These are phyloP conservation scores for Drosophila nr. perissopoda DNA, from an alignment of 2,888 invertebrate genomes.

Conservation along the genomic window DNA sequence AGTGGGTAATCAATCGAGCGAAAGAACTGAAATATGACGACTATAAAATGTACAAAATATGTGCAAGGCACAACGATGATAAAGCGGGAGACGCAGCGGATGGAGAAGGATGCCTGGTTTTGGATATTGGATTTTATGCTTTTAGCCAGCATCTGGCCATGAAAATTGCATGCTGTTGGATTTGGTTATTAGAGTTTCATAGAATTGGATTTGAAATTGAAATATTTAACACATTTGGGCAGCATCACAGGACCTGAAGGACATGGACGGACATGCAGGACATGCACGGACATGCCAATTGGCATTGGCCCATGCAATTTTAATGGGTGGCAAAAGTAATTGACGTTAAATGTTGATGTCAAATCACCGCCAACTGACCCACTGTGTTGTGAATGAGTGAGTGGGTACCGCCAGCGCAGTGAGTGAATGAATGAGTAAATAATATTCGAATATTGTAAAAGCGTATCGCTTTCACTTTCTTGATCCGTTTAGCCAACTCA, in stretches of 20 bases:
- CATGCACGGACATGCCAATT: background rate
- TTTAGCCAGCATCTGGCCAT: constrained; percentile 62
- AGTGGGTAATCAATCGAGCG: constrained; percentile 37
- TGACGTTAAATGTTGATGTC: constrained; percentile 36
- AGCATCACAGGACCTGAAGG: background rate
- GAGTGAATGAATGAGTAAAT: constrained; percentile 22
- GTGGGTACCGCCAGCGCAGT: no score
- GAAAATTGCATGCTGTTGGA: constrained; percentile 70
- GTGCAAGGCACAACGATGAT: constrained; percentile 14
- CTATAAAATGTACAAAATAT: constrained; percentile 52
- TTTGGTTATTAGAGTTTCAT: constrained; percentile 77
- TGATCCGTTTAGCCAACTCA: constrained; percentile 40
- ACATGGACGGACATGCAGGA: background rate
- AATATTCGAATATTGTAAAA: constrained; percentile 13
- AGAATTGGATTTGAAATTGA: constrained; percentile 76
- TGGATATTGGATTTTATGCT: constrained; percentile 32
- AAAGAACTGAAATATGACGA: constrained; percentile 21
- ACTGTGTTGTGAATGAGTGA: constrained; percentile 19
- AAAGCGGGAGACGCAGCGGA: no score
- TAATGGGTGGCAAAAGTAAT: constrained; percentile 43
- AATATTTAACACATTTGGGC: constrained; percentile 73
- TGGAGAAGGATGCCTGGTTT: constrained; percentile 1
- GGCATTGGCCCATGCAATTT: constrained; percentile 32
- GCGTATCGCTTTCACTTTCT: constrained; percentile 54
- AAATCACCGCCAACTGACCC: constrained; percentile 22